Base-by-base conservation (phyloP, 2,113 vertebrate species). In the Chionodraco myersi region DNA sequence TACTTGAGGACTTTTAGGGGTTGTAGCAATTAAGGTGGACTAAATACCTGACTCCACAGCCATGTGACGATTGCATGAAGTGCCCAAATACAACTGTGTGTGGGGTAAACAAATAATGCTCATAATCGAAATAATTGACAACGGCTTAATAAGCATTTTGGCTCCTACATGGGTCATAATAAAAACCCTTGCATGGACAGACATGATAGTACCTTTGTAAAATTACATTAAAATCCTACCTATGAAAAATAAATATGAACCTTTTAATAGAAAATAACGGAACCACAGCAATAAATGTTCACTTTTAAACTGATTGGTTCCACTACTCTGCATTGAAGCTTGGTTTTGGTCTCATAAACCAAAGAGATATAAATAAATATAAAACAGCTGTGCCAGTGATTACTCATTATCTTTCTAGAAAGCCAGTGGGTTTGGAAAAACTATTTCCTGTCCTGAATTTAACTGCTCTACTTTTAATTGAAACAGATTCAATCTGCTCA, bases 401-500 rank as follows among this genome's bases (percentile, higher is more conserved):
- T 45, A n/a, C 52, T 58, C 23, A 47, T 63, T 18, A 26, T 51
- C 15, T 34, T 47, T 2, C 9, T 53, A 9, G 21, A 34, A 48
- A 48, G 36, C 36, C 2, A 11, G 49, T 2, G 11, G 53, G 14
- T 10, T 41, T 34, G 1, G 1, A 13, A 11, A 8, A 30, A 45
- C 2, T 1, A 30, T 34, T 14, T 54, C 41, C 18, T 54, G 11
- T 45, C 47, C 60, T 71, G 6, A 65, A 18, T 48, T 68, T 26
- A 75, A 41, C 1, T 11, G 2, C 16, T 45, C 14, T 62, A 30
- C 44, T 56, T 61, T 79, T 44, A 45, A 74, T 36, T 68, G 26
- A 63, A 74, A 79, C 26, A 70, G 18, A 47, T 30, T 59, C 34
- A 6, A 8, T 45, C 26, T 61, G 3, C n/a, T 69, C 15, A 18